These are phyloP conservation scores for Procavia capensis DNA, from an alignment of 2,113 vertebrate species.

Conservation along the genomic window DNA sequence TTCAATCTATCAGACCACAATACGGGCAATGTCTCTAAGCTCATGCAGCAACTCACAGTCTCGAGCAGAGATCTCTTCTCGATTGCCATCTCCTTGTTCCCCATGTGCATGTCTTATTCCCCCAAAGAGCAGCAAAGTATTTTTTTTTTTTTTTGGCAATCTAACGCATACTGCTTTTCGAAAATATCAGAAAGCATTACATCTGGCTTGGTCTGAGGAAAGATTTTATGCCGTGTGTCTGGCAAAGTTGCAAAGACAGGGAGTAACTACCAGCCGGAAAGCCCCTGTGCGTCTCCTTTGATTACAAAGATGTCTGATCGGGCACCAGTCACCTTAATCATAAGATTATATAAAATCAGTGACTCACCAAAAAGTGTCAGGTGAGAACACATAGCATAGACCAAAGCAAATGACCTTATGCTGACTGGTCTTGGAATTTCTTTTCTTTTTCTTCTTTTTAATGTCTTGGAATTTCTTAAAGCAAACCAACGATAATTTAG, in stretches of 20 bases:
- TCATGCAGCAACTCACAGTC: not conserved
- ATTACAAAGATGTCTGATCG: conserved; percentile 41
- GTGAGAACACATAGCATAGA: not conserved
- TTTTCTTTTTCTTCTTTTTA: no score
- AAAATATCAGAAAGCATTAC: conserved; percentile 38
- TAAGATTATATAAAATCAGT: conserved; percentile 40
- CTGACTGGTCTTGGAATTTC: conserved; percentile 21
- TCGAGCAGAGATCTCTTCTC: not conserved
- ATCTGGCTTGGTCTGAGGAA: not conserved
- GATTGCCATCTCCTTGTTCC: not conserved
- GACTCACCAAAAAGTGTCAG: not conserved
- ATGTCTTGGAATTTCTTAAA: not conserved
- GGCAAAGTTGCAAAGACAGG: not conserved
- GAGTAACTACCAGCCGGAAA: conserved; percentile 9
- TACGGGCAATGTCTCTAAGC: not conserved
- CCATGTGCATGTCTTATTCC: not conserved
- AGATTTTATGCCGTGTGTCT: not conserved
- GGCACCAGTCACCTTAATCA: conserved; percentile 23
- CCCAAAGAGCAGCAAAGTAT: not conserved
- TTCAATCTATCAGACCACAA: not conserved
- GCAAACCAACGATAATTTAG: conserved; percentile 5
- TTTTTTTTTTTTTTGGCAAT: not conserved
- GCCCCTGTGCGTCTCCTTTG: not conserved
- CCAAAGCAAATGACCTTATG: conserved; percentile 52
- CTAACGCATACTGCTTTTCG: not conserved